Evolutionary conservation across 2,888 invertebrate genomes (phyloP), one percentile per base, ranked within the genome.

Genomic region (Metalampra italica): DNA sequence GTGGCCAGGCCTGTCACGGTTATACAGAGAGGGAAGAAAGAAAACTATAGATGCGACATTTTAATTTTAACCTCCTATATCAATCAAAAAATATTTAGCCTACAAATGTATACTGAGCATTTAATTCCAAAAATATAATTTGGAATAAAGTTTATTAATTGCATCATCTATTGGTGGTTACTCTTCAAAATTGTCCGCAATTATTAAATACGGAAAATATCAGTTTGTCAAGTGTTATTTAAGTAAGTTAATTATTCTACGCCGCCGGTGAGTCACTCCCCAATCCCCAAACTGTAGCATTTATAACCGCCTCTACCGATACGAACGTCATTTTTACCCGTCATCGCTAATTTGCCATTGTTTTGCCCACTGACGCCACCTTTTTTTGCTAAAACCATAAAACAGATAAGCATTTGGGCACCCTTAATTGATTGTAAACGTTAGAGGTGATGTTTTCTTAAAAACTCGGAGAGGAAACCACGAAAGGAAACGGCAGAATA

Each of bases 281-380:
- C 62, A 71, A 57, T 62, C 61, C 53, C 56, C 62, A 71, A 57
- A 62, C 61, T 64, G 49, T 40, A 46, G 52, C 59, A 59, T 78
- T 75, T 76, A 75, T 73, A 74, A 69, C 76, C 60, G 57, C 61
- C 64, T 58, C 60, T 56, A 61, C 71, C 71, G 71, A 76, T 77
- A 64, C 69, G 62, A 71, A 72, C 78, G 76, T 86, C 83, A 87
- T 86, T 88, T 86, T 86, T 86, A 82, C 73, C 82, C 85, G 87
- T 87, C 88, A 86, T 73, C 79, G 71, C 87, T 88, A 88, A 89
- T 89, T 88, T 80, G 85, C 86, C 75, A 88, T 88, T 89, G 88
- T 88, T 87, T 87, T 78, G 73, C 67, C 70, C 70, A 56, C 77
- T 80, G 87, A 87, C 86, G 87, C 87, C 87, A 86, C 68, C 67